A percentile compares a stretch with the other conserved stretches of the same genome.
These are phyloP conservation scores for Cyrtodaria siliqua DNA, from an alignment of 2,888 invertebrate species.

Conservation along the genomic window DNA sequence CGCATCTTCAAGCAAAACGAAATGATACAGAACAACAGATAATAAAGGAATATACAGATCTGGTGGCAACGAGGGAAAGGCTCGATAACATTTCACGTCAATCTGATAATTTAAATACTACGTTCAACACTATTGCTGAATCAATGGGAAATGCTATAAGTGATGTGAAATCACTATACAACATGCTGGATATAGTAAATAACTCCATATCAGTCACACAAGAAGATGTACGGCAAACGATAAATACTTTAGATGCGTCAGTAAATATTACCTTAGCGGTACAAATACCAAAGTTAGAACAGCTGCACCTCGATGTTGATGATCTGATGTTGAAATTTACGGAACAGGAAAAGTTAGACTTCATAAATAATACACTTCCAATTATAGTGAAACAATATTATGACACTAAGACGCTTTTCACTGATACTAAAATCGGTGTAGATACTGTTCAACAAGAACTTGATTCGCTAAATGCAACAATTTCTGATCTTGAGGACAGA, in stretches of 20 bases:
- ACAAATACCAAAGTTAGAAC: too few species aligned
- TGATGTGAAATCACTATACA: neutral
- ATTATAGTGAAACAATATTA: neutral
- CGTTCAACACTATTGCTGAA: neutral
- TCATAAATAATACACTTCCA: constrained; percentile 5
- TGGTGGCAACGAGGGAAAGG: neutral
- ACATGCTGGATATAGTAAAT: neutral
- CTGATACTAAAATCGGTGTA: too few species aligned
- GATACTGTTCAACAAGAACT: neutral
- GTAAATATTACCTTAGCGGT: too few species aligned
- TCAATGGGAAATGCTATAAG: neutral
- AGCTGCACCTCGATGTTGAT: too few species aligned
- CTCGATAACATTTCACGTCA: neutral
- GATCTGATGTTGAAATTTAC: neutral
- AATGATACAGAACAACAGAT: neutral
- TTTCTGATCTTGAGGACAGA: constrained; percentile 1
- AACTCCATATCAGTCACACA: too few species aligned
- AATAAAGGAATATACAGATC: neutral
- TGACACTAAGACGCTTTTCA: neutral
- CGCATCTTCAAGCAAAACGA: neutral
- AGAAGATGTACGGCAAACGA: too few species aligned
- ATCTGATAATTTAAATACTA: neutral
- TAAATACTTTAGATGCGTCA: too few species aligned
- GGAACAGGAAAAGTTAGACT: constrained; percentile 30
- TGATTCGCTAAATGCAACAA: constrained; percentile 2